Base-by-base conservation (phyloP, 2,797 vertebrate species). In the Scarus forsteni region DNA sequence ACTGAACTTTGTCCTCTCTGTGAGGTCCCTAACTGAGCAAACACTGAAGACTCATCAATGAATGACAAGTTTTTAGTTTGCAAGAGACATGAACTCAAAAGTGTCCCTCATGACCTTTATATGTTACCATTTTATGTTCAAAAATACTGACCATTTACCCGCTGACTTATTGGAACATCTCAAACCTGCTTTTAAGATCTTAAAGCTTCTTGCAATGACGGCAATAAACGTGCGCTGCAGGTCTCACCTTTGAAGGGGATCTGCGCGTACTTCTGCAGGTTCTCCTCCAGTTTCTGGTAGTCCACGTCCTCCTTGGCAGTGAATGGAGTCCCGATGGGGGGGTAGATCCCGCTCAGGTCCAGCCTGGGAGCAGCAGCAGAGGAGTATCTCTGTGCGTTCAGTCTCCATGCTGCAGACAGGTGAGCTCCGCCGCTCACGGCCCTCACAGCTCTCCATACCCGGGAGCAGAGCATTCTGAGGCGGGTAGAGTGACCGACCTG, bases 241-340 rank as follows among this genome's bases (percentile, higher is more conserved):
- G 5, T 0, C 85, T 81, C 56, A 92, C 98, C 98, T 96, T 89
- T 93, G 87, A 99, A 98, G 0, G 97, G 96, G 6, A 97, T 83
- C 73, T 70, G 52, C 5, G 78, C 51, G 0, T 97, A 96, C 62
- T 93, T 95, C 52, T 70, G 85, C 57, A 98, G 80, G 88, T 99
- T 99, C 48, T 92, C 93, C 66, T 96, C 92, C 86, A 99, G 91
- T 27, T 71, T 94, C 64, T 70, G 62, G 54, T 95, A 96, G 89
- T 98, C 96, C 82, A 99, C 94, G 43, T 95, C 95, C 56, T 94
- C 94, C 0, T 16, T 70, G 60, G 79, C 75, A 0, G 93, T 96
- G 86, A 99, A 99, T 0, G 98, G 97, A 6, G 97, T 99, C 16
- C 94, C 82, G 0, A 99, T 94, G 0, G 98, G 97, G 0, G 98